A percentile compares a stretch with the other conserved stretches of the same genome.
These are phyloP conservation scores for Pissodes strobi DNA, from an alignment of 1,140 invertebrate genomes.

Conservation along the genomic window DNA sequence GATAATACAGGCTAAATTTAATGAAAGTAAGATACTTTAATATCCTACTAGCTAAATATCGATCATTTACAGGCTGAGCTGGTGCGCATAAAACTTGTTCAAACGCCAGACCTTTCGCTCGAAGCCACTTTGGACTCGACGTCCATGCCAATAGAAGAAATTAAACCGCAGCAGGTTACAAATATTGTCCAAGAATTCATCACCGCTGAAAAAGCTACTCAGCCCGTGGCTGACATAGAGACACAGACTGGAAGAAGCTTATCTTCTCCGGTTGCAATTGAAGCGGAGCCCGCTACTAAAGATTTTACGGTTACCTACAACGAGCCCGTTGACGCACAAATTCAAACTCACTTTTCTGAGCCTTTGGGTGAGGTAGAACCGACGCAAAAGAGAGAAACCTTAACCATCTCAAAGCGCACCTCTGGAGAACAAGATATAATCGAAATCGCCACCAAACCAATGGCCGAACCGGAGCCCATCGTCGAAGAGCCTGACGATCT, in stretches of 20 bases:
- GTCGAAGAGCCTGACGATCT: conserved; percentile 62
- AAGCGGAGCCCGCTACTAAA: conserved; percentile 40
- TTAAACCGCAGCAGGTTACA: conserved; percentile 39
- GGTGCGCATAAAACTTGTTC: conserved; percentile 44
- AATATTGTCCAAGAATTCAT: conserved; percentile 41
- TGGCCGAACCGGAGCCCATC: conserved; percentile 57
- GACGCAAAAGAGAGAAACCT: conserved; percentile 64
- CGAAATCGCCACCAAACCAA: conserved; percentile 72
- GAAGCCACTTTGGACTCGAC: conserved; percentile 65
- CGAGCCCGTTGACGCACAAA: conserved; percentile 61
- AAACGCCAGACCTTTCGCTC: conserved; percentile 52
- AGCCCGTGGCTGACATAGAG: conserved; percentile 55
- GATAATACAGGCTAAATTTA: no score
- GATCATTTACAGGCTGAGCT: conserved; percentile 57
- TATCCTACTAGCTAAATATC: no score
- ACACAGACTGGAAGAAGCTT: conserved; percentile 65
- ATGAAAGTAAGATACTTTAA: no score
- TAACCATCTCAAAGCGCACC: conserved; percentile 70
- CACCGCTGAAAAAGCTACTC: conserved; percentile 28
- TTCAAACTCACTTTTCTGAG: conserved; percentile 64
- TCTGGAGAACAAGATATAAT: conserved; percentile 75
- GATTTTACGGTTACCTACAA: conserved; percentile 59
- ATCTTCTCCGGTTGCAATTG: conserved; percentile 43
- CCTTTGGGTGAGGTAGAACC: conserved; percentile 50
- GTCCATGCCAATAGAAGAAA: conserved; percentile 66